Conservation (phyloP, 2,888 invertebrate species). For the Mythimna albipuncta region DNA sequence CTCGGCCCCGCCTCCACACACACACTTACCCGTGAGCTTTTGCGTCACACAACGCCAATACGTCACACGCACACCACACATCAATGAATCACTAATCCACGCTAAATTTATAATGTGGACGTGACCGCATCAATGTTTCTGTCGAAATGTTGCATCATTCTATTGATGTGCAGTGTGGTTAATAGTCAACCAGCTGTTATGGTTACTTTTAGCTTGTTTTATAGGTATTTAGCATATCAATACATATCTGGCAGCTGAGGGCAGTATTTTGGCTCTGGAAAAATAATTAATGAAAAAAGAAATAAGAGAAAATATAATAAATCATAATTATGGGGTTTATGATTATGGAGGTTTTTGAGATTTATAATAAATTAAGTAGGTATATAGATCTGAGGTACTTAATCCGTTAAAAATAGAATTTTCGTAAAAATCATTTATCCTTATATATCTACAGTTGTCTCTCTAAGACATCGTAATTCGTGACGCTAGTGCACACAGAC, state of each 20-base stretch:
- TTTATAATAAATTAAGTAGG: too few species aligned
- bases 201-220: not conserved
- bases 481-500: slow-evolving; percentile 61
- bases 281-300: too few species aligned
- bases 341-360: too few species aligned
- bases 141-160: slow-evolving; percentile 40
- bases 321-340: too few species aligned
- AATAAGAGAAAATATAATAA: too few species aligned
- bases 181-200: not conserved
- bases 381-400: not conserved
- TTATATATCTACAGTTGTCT: slow-evolving; percentile 9
- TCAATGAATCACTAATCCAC: slow-evolving; percentile 55
- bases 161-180: not conserved
- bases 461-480: slow-evolving; percentile 35
- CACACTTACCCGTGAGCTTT: slow-evolving; percentile 68
- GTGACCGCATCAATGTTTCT: slow-evolving; percentile 59
- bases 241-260: slow-evolving; percentile 2
- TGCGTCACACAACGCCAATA: slow-evolving; percentile 66
- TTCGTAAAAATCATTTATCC: not conserved
- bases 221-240: slow-evolving; percentile 1
- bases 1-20: slow-evolving; percentile 71
- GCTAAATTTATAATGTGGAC: slow-evolving; percentile 60
- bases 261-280: not conserved
- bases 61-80: slow-evolving; percentile 65
- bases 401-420: slow-evolving; percentile 4